Percentiles rank a stretch among this genome's conserved stretches.
Evolutionary conservation across 2,797 vertebrate genomes (phyloP).

Genomic region (Acropternis orthonyx): DNA sequence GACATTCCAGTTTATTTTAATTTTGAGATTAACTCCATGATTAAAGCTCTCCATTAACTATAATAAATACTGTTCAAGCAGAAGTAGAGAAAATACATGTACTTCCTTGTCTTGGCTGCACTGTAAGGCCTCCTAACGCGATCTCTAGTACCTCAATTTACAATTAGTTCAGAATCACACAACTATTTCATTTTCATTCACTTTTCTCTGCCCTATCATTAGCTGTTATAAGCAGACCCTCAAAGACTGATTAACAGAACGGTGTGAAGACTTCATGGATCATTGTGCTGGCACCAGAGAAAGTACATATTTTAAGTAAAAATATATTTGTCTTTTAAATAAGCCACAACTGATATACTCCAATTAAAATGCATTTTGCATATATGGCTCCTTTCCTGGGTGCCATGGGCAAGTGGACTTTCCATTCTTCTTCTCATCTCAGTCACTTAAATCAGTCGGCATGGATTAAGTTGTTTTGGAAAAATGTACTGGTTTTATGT

Average conservation of each 20-base stretch:
- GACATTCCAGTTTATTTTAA: slow-evolving; percentile 11
- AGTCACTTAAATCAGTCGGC: neutral
- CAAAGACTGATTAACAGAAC: neutral
- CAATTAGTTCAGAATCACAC: neutral
- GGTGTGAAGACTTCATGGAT: neutral
- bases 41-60: slow-evolving; percentile 31
- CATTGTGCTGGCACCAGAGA: neutral
- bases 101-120: neutral
- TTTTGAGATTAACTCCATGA: slow-evolving; percentile 34
- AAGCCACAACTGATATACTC: neutral
- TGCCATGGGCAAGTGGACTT: neutral
- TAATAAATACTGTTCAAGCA: neutral
- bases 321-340: neutral
- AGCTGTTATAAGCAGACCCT: neutral
- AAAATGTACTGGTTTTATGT: neutral
- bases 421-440: neutral
- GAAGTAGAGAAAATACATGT: neutral
- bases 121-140: neutral
- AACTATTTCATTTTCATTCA: neutral
- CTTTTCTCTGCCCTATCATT: neutral
- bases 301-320: neutral
- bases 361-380: neutral
- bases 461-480: neutral
- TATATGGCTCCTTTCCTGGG: neutral
- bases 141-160: neutral